Conservation (phyloP, 1,140 invertebrate genomes). For the Tachypleus tridentatus region DNA sequence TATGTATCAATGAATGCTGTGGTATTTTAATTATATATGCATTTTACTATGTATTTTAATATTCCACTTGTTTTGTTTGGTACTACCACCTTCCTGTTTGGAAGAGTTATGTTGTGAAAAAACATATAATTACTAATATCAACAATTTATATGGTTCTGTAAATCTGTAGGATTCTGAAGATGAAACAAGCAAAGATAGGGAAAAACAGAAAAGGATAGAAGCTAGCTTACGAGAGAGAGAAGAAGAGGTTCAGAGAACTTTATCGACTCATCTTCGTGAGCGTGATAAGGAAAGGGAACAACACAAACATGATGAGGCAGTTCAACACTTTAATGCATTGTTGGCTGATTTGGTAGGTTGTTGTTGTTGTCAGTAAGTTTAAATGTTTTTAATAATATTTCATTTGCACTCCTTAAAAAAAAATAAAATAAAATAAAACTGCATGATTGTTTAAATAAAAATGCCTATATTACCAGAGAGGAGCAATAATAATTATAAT, state of each 20-base stretch:
- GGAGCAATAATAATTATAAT: too few species aligned
- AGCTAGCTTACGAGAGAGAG: conserved; percentile 79
- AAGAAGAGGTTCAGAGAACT: conserved; percentile 82
- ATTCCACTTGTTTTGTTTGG: too few species aligned
- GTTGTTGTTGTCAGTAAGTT: conserved; percentile 9
- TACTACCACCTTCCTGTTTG: too few species aligned
- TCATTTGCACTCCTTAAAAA: too few species aligned
- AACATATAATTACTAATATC: too few species aligned
- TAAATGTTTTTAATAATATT: conserved; percentile 1
- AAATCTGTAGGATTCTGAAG: conserved; percentile 8
- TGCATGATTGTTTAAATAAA: too few species aligned
- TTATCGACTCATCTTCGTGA: conserved; percentile 86
- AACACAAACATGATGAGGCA: conserved; percentile 90
- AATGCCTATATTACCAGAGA: too few species aligned
- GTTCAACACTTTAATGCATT: conserved; percentile 91
- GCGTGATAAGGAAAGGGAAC: conserved; percentile 92
- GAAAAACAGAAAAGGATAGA: conserved; percentile 58
- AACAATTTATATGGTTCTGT: background rate
- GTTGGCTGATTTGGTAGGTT: conserved; percentile 69
- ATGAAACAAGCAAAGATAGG: conserved; percentile 34
- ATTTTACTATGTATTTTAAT: too few species aligned
- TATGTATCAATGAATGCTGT: too few species aligned
- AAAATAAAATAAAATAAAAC: too few species aligned
- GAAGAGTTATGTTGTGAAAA: too few species aligned
- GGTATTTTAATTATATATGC: too few species aligned